Conservation (phyloP, 1,140 invertebrate species). For the Forficula auricularia region DNA sequence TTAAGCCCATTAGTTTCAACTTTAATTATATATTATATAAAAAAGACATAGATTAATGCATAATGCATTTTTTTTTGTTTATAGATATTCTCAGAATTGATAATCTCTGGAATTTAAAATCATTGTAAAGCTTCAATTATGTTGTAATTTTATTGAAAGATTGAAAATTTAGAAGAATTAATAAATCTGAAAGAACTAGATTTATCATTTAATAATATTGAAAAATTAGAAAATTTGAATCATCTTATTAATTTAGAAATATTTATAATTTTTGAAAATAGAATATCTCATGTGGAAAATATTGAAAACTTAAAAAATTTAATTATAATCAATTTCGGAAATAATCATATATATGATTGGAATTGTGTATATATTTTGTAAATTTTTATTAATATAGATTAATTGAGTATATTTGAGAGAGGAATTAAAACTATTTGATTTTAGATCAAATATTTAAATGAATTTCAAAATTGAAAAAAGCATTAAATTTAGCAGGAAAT, state of each 20-base stretch:
- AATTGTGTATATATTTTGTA: conserved; percentile 42
- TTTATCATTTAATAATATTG: conserved; percentile 70
- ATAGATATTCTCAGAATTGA: conserved; percentile 48
- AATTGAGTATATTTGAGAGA: neutral
- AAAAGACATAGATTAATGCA: too few species aligned
- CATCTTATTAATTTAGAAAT: conserved; percentile 53
- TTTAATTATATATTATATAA: too few species aligned
- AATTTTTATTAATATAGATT: neutral
- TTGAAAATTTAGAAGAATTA: conserved; percentile 69
- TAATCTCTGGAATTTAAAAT: conserved; percentile 43
- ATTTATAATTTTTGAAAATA: conserved; percentile 55
- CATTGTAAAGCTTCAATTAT: conserved; percentile 48
- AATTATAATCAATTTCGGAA: conserved; percentile 65
- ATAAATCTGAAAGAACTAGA: conserved; percentile 62
- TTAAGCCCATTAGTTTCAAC: too few species aligned
- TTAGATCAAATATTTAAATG: conserved; percentile 58
- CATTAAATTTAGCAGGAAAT: conserved; percentile 65
- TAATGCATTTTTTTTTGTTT: conserved; percentile 10
- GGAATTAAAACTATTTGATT: conserved; percentile 13
- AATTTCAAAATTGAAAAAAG: conserved; percentile 51
- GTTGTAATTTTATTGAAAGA: conserved; percentile 75
- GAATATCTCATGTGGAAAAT: conserved; percentile 58
- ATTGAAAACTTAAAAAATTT: conserved; percentile 50
- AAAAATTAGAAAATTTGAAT: conserved; percentile 66
- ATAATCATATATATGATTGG: conserved; percentile 52